phyloP scores from a whole-genome alignment of 2,797 vertebrate genomes.

The Acipenser ruthenus region DNA sequence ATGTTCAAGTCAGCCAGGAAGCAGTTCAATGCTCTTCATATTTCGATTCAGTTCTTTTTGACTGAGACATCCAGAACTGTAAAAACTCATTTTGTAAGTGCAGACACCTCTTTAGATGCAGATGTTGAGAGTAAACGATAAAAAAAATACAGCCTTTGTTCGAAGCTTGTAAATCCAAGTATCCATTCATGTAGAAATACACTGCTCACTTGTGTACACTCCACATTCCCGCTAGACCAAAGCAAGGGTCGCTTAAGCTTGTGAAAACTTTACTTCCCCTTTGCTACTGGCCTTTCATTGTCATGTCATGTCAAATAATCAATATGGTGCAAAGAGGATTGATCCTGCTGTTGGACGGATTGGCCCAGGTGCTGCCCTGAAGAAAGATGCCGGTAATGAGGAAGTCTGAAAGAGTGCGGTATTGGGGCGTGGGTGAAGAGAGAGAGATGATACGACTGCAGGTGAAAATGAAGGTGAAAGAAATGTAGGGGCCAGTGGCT shows the following conservation, averaged over 20 bases:
- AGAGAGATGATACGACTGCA: constrained; percentile 61
- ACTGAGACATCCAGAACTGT: constrained; percentile 11
- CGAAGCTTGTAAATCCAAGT: constrained; percentile 21
- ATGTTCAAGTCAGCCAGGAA: constrained; percentile 90
- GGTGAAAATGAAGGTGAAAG: constrained; percentile 72
- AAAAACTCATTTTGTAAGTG: constrained; percentile 3
- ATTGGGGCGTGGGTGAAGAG: constrained; percentile 65
- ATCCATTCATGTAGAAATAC: not conserved
- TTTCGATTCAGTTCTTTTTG: not conserved
- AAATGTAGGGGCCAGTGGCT: constrained; percentile 76
- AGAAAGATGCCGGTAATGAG: constrained; percentile 67
- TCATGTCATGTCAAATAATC: constrained; percentile 25
- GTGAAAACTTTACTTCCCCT: constrained; percentile 20
- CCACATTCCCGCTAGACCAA: constrained; percentile 19
- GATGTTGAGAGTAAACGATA: constrained; percentile 17
- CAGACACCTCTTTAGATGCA: constrained; percentile 9
- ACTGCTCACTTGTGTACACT: constrained; percentile 7
- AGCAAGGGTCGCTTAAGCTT: constrained; percentile 11
- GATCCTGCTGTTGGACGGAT: constrained; percentile 76
- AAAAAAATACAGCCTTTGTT: constrained; percentile 25
- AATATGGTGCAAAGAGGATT: constrained; percentile 85
- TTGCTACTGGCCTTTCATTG: constrained; percentile 31
- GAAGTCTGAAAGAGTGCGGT: constrained; percentile 75
- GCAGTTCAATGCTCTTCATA: constrained; percentile 44
- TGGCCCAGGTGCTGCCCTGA: constrained; percentile 79